phyloP scores from a whole-genome alignment of 2,113 vertebrate species.

The Empidonax alnorum region DNA sequence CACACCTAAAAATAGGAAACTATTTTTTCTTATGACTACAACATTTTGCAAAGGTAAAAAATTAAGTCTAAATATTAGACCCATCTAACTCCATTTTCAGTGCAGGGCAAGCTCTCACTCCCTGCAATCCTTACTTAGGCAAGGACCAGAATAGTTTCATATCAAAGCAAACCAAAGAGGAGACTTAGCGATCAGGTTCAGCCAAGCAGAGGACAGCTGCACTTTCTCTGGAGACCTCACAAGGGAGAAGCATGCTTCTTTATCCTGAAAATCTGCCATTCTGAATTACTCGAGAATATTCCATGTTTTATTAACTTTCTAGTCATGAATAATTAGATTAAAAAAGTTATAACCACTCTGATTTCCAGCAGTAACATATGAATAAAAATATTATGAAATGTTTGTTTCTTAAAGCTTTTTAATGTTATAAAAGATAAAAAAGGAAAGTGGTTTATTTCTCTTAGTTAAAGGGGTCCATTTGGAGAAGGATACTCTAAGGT shows the following conservation, averaged over 20 bases:
- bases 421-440: not conserved
- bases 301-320: not conserved
- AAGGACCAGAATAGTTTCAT: not conserved
- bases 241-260: not conserved
- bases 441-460: not conserved
- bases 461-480: not conserved
- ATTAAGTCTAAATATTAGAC: not conserved
- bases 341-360: not conserved
- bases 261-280: not conserved
- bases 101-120: not conserved
- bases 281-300: not conserved
- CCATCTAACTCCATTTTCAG: not conserved
- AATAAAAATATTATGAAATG: not conserved
- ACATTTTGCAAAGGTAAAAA: slow-evolving; percentile 18
- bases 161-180: not conserved
- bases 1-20: slow-evolving; percentile 54
- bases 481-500: not conserved
- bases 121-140: not conserved
- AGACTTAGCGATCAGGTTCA: not conserved
- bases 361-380: not conserved
- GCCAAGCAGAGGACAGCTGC: not conserved
- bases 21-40: slow-evolving; percentile 58
- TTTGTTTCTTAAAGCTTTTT: not conserved
- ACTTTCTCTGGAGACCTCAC: not conserved
- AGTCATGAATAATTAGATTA: not conserved